These are phyloP conservation scores for Eilema depressum DNA, from an alignment of 2,888 invertebrate species.

Conservation along the genomic window DNA sequence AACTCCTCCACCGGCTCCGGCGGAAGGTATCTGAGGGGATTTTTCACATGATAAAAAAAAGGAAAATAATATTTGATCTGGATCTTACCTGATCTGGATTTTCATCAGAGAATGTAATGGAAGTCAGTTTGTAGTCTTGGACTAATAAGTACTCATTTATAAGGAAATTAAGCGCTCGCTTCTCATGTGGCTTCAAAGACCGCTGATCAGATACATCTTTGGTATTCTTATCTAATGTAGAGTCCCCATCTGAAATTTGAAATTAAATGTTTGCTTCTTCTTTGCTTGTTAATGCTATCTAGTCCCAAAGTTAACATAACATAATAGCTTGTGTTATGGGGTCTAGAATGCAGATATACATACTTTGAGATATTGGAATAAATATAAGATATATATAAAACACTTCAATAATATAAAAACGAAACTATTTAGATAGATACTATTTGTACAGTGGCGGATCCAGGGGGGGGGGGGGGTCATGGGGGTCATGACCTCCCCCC, in stretches of 20 bases:
- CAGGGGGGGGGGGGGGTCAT: too few relatives aligned
- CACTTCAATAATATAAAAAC: not conserved
- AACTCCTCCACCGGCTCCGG: too few relatives aligned
- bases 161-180: conserved; percentile 93
- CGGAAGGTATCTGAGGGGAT: too few relatives aligned
- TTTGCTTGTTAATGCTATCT: not conserved
- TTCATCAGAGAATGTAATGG: conserved; percentile 96
- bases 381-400: too few relatives aligned
- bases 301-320: too few relatives aligned
- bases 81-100: conserved; percentile 96
- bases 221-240: conserved; percentile 74
- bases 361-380: too few relatives aligned
- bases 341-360: too few relatives aligned
- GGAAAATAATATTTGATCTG: conserved; percentile 15
- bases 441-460: too few relatives aligned
- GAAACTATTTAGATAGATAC: not conserved
- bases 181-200: conserved; percentile 93
- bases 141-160: conserved; percentile 94
- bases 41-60: too few relatives aligned
- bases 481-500: too few relatives aligned
- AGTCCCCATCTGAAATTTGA: conserved; percentile 75
- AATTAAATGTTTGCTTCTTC: not conserved
- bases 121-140: conserved; percentile 94
- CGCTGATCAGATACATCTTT: conserved; percentile 71
- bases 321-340: too few relatives aligned